Conservation (phyloP, 2,113 vertebrate genomes). For the Sprattus sprattus region DNA sequence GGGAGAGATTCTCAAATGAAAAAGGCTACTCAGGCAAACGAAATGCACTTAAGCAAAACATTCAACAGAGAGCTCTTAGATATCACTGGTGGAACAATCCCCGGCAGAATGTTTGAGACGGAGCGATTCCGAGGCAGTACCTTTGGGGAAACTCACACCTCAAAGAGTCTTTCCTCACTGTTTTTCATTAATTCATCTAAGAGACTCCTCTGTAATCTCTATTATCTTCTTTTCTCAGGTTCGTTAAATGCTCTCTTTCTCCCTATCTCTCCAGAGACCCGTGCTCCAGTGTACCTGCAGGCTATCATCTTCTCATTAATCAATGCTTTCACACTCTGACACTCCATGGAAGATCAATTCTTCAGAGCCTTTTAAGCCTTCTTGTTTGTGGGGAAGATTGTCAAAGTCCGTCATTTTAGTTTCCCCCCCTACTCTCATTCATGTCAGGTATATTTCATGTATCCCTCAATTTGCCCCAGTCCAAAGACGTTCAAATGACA, state of each 20-base stretch:
- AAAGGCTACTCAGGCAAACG: background rate
- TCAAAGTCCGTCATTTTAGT: background rate
- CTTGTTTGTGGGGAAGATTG: background rate
- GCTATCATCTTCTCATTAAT: background rate
- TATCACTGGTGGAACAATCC: background rate
- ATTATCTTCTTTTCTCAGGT: background rate
- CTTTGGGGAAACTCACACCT: background rate
- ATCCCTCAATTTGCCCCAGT: background rate
- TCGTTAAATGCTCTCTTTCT: background rate
- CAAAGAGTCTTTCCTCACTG: background rate
- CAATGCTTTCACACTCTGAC: background rate
- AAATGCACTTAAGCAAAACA: background rate
- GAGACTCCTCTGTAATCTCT: background rate
- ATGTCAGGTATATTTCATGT: background rate
- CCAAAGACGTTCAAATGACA: background rate
- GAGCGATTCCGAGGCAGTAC: background rate
- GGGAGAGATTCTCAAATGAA: background rate
- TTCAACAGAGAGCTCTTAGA: background rate
- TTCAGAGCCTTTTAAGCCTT: background rate
- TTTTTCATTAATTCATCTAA: background rate
- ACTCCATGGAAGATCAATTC: background rate
- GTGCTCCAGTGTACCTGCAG: background rate
- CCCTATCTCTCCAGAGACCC: background rate
- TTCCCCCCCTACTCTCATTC: background rate
- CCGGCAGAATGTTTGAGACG: background rate